phyloP scores from a whole-genome alignment of 2,113 vertebrate species.

The Cochlearius cochlearius region DNA sequence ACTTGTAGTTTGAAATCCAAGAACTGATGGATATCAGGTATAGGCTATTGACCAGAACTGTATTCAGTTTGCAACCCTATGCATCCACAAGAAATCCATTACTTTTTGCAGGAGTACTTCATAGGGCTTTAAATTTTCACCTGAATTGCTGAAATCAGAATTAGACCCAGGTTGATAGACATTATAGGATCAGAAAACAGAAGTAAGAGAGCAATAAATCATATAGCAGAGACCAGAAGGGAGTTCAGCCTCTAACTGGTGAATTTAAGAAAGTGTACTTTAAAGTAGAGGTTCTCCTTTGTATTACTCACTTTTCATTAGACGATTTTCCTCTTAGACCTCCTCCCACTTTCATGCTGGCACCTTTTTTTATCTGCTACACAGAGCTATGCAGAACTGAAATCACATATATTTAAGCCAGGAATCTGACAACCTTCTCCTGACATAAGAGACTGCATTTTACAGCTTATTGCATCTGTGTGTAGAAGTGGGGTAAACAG shows the following conservation, averaged over 20 bases:
- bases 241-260: not conserved
- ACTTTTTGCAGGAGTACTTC: not conserved
- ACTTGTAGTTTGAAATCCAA: not conserved
- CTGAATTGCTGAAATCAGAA: conserved; percentile 10
- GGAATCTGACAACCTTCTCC: not conserved
- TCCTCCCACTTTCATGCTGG: not conserved
- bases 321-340: not conserved
- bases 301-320: not conserved
- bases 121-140: not conserved
- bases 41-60: not conserved
- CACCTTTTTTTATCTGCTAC: not conserved
- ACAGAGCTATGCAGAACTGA: not conserved
- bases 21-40: not conserved
- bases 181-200: not conserved
- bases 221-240: not conserved
- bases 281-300: not conserved
- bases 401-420: not conserved
- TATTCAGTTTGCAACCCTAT: not conserved
- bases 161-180: not conserved
- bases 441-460: not conserved
- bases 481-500: not conserved
- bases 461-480: not conserved
- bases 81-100: not conserved
- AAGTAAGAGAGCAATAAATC: not conserved
- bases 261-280: not conserved